Evolutionary conservation across 2,888 invertebrate genomes (phyloP).

Genomic region (Druceiella hillmani): DNA sequence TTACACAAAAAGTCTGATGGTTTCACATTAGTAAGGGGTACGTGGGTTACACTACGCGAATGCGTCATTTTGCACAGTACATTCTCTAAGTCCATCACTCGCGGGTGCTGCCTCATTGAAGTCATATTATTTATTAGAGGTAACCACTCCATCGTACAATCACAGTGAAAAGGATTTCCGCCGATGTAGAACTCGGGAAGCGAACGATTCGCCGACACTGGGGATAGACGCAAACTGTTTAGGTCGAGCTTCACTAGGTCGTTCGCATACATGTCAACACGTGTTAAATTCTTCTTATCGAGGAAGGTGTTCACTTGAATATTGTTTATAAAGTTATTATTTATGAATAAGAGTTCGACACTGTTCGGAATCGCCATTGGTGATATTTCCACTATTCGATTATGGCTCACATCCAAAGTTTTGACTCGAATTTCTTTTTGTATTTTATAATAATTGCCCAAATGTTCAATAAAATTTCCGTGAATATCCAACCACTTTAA

Average conservation of each 20-base stretch:
- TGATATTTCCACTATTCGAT: slow-evolving; percentile 75
- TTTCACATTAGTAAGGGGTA: slow-evolving; percentile 70
- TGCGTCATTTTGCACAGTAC: slow-evolving; percentile 85
- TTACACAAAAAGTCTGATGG: slow-evolving; percentile 86
- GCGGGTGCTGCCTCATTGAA: slow-evolving; percentile 75
- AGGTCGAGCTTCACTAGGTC: slow-evolving; percentile 77
- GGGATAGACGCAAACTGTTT: slow-evolving; percentile 72
- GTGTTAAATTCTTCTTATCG: slow-evolving; percentile 76
- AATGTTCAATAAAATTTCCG: slow-evolving; percentile 80
- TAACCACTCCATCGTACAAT: slow-evolving; percentile 94
- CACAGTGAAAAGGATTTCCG: slow-evolving; percentile 91
- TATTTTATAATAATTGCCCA: slow-evolving; percentile 84
- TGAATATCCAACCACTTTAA: slow-evolving; percentile 89
- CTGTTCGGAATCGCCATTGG: slow-evolving; percentile 85
- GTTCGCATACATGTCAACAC: slow-evolving; percentile 88
- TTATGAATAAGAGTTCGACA: slow-evolving; percentile 82
- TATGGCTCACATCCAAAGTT: slow-evolving; percentile 85
- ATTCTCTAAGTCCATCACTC: slow-evolving; percentile 83
- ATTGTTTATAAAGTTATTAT: slow-evolving; percentile 78
- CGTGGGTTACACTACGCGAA: slow-evolving; percentile 72
- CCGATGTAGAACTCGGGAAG: slow-evolving; percentile 87
- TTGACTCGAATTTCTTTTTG: slow-evolving; percentile 76
- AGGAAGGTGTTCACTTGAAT: slow-evolving; percentile 83
- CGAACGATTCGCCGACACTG: slow-evolving; percentile 64
- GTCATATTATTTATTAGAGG: slow-evolving; percentile 85